These are phyloP conservation scores for Adelognathus sp. DNA, from an alignment of 2,888 invertebrate species.

Conservation along the genomic window DNA sequence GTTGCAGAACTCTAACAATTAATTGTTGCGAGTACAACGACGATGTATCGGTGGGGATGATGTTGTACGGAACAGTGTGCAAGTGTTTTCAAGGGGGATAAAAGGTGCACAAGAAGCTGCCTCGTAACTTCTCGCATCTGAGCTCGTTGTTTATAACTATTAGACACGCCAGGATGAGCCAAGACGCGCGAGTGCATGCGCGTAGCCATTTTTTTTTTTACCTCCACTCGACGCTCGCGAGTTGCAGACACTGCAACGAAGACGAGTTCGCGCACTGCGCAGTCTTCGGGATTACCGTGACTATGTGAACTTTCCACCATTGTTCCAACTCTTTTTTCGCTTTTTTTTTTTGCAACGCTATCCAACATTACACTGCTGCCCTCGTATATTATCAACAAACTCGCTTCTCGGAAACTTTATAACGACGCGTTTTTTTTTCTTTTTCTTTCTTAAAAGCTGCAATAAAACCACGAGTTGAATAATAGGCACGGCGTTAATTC, in stretches of 20 bases:
- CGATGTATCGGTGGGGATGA: neutral
- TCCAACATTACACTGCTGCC: neutral
- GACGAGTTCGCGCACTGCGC: conserved; percentile 52
- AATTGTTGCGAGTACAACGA: conserved; percentile 43
- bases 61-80: too few species aligned
- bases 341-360: conserved; percentile 21
- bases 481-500: conserved; percentile 23
- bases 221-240: neutral
- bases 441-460: too few species aligned
- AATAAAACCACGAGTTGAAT: conserved; percentile 40
- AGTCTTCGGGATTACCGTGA: conserved; percentile 58
- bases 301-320: conserved; percentile 60
- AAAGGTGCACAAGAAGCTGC: conserved; percentile 26
- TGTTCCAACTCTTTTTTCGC: conserved; percentile 43
- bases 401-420: conserved; percentile 51
- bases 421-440: conserved; percentile 33
- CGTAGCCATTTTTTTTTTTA: conserved; percentile 24
- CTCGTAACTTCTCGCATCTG: conserved; percentile 36
- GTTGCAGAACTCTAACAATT: conserved; percentile 35
- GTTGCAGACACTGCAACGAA: conserved; percentile 37
- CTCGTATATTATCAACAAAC: conserved; percentile 9
- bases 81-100: conserved; percentile 22
- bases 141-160: conserved; percentile 66
- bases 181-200: conserved; percentile 48
- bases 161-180: conserved; percentile 67